Evolutionary conservation across 1,140 invertebrate species (phyloP), one percentile per base, ranked within the genome.

Genomic region (Papilio xuthus): DNA sequence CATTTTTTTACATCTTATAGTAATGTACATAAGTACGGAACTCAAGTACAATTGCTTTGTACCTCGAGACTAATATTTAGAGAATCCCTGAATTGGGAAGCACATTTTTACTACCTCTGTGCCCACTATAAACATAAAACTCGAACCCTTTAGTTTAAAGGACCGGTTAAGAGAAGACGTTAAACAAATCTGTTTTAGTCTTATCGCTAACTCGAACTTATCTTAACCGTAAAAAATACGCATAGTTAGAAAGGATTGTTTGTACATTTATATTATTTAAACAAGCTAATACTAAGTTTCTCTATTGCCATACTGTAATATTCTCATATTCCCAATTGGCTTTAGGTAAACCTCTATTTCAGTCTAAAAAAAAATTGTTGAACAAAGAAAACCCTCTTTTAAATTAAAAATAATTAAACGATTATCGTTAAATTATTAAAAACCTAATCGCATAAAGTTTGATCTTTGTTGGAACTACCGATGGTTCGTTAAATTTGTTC

Each of bases 51-150:
- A 67, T 67, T 28, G 60, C 6, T 15, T 28, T 18, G 26, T 28
- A 28, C 56, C 56, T 53, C 18, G 50, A 53, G 50, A 20, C 50
- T 60, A 60, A 23, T 26, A 60, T 60, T 60, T 28, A 67, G 60
- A 67, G 60, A 67, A 28, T 26, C 60, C 60, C 26, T 67, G 60
- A 28, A 67, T 67, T 67, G 23, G 60, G 13, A 63, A 63, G 7
- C 26, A 63, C 60, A 63, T 63, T 63, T 63, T 63, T 63, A 63
- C 60, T 63, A 28, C 60, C 60, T 28, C 60, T 67, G 60, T 28
- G 60, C 60, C 60, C 26, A 67, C 60, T 67, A 67, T 67, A 67
- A 67, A 67, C 60, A 28, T 67, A 67, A 67, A 67, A 67, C 26
- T 28, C 26, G 10, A 67, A 15, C 60, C 60, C 60, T 67, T 67